Conservation (phyloP, 2,113 vertebrate genomes). For the Procavia capensis region DNA sequence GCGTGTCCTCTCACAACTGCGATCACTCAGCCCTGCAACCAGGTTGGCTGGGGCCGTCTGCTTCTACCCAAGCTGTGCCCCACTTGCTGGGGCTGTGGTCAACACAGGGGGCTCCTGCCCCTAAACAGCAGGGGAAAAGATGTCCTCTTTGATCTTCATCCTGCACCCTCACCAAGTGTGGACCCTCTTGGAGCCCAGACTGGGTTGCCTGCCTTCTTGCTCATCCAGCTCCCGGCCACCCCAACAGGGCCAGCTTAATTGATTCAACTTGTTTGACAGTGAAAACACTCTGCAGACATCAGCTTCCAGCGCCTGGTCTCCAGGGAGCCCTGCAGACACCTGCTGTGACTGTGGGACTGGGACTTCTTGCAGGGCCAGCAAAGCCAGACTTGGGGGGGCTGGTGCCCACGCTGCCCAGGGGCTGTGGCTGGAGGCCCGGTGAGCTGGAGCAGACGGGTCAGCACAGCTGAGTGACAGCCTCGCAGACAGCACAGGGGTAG, state of each 20-base stretch:
- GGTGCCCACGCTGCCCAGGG: neutral
- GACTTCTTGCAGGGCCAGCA: slow-evolving; percentile 26
- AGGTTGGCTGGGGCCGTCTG: neutral
- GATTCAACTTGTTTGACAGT: slow-evolving; percentile 71
- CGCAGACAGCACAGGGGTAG: too few species aligned
- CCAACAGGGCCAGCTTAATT: slow-evolving; percentile 57
- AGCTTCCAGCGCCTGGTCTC: slow-evolving; percentile 1
- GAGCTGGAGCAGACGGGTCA: neutral
- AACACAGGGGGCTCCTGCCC: neutral
- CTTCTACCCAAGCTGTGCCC: neutral
- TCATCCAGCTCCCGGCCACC: slow-evolving; percentile 21
- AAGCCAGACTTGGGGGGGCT: neutral
- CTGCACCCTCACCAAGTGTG: neutral
- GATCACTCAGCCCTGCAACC: neutral
- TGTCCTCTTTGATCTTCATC: neutral
- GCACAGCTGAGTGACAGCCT: neutral
- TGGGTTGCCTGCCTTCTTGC: neutral
- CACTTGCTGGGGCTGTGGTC: neutral
- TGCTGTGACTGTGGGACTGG: slow-evolving; percentile 44
- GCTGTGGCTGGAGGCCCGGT: neutral
- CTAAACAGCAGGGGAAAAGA: neutral
- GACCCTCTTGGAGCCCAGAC: neutral
- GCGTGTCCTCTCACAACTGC: neutral
- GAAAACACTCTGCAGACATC: slow-evolving; percentile 56
- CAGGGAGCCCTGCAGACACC: slow-evolving; percentile 48